These are phyloP conservation scores for Kryphioiulus occultus DNA, from an alignment of 2,888 invertebrate genomes.

Conservation along the genomic window DNA sequence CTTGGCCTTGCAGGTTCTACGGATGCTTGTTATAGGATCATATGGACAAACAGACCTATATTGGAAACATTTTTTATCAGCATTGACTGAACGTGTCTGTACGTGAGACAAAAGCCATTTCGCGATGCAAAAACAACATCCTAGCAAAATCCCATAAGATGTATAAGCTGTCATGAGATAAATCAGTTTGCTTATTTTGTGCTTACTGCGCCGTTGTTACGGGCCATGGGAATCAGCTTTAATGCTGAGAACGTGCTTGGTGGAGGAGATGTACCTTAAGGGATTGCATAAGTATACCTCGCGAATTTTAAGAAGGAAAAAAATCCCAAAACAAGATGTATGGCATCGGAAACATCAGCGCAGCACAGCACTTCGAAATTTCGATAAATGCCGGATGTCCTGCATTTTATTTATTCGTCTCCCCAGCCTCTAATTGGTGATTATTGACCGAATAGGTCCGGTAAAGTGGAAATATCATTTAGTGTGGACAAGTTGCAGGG, in stretches of 20 bases:
- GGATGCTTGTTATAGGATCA: background rate
- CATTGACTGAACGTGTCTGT: background rate
- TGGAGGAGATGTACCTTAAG: slow-evolving; percentile 19
- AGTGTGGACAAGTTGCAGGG: background rate
- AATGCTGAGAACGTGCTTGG: slow-evolving; percentile 19
- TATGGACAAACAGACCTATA: background rate
- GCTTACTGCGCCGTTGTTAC: slow-evolving; percentile 11
- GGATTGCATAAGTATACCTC: background rate
- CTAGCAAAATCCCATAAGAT: background rate
- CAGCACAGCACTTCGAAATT: background rate
- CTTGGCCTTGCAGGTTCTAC: background rate
- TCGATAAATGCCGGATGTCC: background rate
- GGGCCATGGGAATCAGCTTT: slow-evolving; percentile 31
- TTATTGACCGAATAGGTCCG: background rate
- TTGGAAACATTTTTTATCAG: background rate
- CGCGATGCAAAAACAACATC: background rate
- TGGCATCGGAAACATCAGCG: background rate
- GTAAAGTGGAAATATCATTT: background rate
- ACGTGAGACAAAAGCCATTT: background rate
- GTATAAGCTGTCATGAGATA: slow-evolving; percentile 26
- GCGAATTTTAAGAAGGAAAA: no score
- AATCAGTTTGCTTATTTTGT: slow-evolving; percentile 35
- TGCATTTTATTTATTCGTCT: background rate
- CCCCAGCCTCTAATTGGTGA: background rate
- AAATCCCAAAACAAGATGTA: background rate